Conservation (phyloP, 2,797 vertebrate genomes). For the Characodon lateralis region DNA sequence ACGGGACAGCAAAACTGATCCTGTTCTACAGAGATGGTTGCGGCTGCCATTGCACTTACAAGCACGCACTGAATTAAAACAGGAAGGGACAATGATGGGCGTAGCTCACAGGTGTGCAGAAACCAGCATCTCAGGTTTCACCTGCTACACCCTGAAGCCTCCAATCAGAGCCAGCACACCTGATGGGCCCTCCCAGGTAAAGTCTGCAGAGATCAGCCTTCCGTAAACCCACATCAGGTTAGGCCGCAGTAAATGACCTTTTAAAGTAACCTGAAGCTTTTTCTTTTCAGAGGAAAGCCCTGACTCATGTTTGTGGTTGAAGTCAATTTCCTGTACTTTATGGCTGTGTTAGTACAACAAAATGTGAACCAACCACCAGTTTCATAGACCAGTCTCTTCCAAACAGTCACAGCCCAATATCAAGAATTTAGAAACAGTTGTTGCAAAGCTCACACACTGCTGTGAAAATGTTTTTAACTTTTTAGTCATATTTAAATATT, state of each 20-base stretch:
- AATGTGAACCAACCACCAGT: not conserved
- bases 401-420: not conserved
- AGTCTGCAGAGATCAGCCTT: not conserved
- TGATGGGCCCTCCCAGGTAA: constrained; percentile 12
- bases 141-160: constrained; percentile 32
- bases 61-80: constrained; percentile 11
- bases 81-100: constrained; percentile 30
- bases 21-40: constrained; percentile 78
- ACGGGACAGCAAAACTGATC: constrained; percentile 80
- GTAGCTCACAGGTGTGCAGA: constrained; percentile 53
- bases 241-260: not conserved
- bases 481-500: too few species aligned
- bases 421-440: not conserved
- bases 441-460: too few species aligned
- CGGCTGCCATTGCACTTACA: constrained; percentile 65
- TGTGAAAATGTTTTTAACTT: too few species aligned
- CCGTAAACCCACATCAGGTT: not conserved
- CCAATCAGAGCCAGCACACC: constrained; percentile 58
- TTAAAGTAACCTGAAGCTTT: not conserved
- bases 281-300: constrained; percentile 3
- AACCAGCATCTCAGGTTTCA: constrained; percentile 61
- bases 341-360: not conserved
- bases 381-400: not conserved
- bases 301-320: not conserved
- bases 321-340: not conserved